A percentile compares a stretch with the other conserved stretches of the same genome.
These are phyloP conservation scores for Neogobius melanostomus DNA, from an alignment of 2,113 vertebrate genomes.

Conservation along the genomic window DNA sequence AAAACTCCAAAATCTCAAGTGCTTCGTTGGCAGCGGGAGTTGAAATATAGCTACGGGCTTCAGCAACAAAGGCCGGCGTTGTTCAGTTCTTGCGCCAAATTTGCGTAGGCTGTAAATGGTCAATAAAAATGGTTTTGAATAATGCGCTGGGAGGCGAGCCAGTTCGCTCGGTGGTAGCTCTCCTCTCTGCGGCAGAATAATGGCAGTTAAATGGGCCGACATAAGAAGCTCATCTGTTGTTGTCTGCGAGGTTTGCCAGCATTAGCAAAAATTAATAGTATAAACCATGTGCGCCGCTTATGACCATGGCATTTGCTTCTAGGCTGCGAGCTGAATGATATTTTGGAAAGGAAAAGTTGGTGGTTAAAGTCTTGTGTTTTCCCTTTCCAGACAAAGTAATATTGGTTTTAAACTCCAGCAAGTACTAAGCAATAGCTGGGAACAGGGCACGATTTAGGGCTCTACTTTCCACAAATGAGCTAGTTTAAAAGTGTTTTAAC, in stretches of 20 bases:
- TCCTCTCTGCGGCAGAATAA: constrained; percentile 19
- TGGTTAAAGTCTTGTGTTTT: not conserved
- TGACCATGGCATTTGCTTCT: not conserved
- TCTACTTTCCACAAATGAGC: too few species aligned
- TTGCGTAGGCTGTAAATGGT: constrained; percentile 43
- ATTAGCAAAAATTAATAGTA: not conserved
- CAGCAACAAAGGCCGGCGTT: constrained; percentile 30
- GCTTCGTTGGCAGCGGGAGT: constrained; percentile 25
- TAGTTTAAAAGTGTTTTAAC: too few species aligned
- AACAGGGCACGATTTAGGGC: too few species aligned
- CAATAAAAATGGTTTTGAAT: constrained; percentile 54
- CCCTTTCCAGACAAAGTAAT: not conserved
- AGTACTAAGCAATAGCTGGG: too few species aligned
- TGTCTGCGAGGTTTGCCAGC: constrained; percentile 13
- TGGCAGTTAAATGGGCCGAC: constrained; percentile 24
- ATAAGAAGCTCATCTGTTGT: constrained; percentile 10
- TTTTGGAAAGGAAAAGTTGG: not conserved
- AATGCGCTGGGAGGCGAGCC: constrained; percentile 39
- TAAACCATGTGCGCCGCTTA: not conserved
- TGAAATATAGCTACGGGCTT: constrained; percentile 30
- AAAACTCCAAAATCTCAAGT: constrained; percentile 30
- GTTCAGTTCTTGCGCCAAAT: constrained; percentile 32
- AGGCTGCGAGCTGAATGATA: not conserved
- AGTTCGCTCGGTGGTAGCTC: constrained; percentile 20
- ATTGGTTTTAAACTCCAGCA: not conserved